These are phyloP conservation scores for Zosterops hypoxanthus DNA, from an alignment of 2,113 vertebrate genomes.

Conservation along the genomic window DNA sequence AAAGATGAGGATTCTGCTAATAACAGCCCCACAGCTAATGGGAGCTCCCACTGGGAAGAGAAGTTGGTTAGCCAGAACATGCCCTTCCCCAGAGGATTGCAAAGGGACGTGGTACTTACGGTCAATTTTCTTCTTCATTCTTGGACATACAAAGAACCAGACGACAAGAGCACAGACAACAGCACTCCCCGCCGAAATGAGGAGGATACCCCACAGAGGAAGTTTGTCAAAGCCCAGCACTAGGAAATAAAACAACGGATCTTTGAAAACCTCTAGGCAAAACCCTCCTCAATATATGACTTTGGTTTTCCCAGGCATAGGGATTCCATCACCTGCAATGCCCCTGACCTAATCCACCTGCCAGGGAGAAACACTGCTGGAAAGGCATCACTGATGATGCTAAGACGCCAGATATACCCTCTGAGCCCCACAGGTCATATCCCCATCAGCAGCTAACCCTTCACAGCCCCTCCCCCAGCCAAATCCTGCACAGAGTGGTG, in stretches of 20 bases:
- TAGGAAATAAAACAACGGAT: slow-evolving; percentile 80
- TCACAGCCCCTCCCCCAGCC: neutral
- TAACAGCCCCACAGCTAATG: neutral
- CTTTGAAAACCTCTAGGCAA: slow-evolving; percentile 73
- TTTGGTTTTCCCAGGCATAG: neutral
- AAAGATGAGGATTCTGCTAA: neutral
- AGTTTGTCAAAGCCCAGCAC: slow-evolving; percentile 93
- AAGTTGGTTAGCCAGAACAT: accelerated
- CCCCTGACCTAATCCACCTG: neutral
- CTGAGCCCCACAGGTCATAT: neutral
- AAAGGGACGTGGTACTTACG: slow-evolving; percentile 75
- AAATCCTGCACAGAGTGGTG: neutral
- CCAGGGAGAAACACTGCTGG: neutral
- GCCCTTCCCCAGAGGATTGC: neutral
- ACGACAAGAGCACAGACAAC: slow-evolving; percentile 85
- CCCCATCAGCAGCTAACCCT: neutral
- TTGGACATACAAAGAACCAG: slow-evolving; percentile 93
- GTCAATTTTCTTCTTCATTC: slow-evolving; percentile 91
- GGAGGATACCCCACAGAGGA: slow-evolving; percentile 90
- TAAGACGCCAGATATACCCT: neutral
- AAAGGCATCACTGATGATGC: neutral
- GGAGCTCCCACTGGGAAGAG: neutral
- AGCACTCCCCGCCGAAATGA: slow-evolving; percentile 86
- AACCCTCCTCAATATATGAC: neutral
- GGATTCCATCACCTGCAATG: neutral